Evolutionary conservation across 2,113 vertebrate species (phyloP), one percentile per base, ranked within the genome.

Genomic region (Rana temporaria): DNA sequence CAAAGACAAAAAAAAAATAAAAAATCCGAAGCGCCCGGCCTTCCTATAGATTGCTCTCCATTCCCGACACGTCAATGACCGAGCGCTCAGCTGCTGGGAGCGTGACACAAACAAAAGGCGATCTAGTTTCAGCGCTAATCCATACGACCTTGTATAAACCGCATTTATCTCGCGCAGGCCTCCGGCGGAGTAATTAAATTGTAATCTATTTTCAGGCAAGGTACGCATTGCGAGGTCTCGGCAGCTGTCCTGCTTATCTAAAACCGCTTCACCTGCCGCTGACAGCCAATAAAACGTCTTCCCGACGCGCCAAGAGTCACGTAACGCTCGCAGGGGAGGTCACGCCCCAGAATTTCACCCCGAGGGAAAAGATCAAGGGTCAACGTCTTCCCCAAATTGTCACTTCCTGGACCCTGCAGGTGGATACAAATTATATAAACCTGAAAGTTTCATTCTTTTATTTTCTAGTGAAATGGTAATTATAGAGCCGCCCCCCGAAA

Each of bases 141-240:
- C 64, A 15, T 34, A 19, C n/a, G 64, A 68, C 77, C 77, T 79
- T 59, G 77, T 30, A 59, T 79, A 79, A 79, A 79, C 77, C 19
- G 52, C 20, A 53, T 63, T 77, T 68, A 69, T 68, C 77, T 57
- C 11, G 19, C 30, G 15, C 4, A n/a, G 22, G 52, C n/a, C 53
- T 59, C 24, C 55, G 15, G 71, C 30, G 30, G 22, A 16, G 26
- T 56, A 73, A 73, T 30, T 56, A 57, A 55, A 73, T 22, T 9
- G 57, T 57, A 52, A 38, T 30, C 30, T 75, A n/a, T 59, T 5
- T 42, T 3, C n/a, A 12, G 26, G 73, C 34, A 38, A 19, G 17
- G 48, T 78, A 32, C 32, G n/a, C 26, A 26, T 20, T 12, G 55
- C 12, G 52, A 38, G 2, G 0, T n/a, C 42, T 11, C 14, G 26